Percentiles rank a stretch among this genome's conserved stretches.
These are phyloP conservation scores for Neodiprion fabricii DNA, from an alignment of 1,140 invertebrate species.

Conservation along the genomic window DNA sequence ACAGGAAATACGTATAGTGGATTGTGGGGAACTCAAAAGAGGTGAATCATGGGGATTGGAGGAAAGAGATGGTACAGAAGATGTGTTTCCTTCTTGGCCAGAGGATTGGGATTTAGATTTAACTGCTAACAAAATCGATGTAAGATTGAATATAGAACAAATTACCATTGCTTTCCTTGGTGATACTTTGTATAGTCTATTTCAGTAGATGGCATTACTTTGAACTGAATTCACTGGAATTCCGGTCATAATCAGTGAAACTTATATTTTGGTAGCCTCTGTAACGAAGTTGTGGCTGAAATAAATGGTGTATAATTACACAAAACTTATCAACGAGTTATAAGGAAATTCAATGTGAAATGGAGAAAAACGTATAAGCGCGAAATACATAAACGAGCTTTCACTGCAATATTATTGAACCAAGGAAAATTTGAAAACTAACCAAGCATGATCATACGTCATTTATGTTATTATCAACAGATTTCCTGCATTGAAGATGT, in stretches of 20 bases:
- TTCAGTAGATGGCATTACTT: too few relatives aligned
- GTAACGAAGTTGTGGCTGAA: too few relatives aligned
- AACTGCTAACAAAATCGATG: constrained; percentile 44
- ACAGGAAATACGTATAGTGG: constrained; percentile 69
- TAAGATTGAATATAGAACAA: constrained; percentile 34
- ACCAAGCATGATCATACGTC: neutral
- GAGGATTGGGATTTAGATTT: constrained; percentile 69
- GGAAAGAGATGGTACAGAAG: constrained; percentile 73
- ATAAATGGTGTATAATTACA: too few relatives aligned
- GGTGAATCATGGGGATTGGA: constrained; percentile 70
- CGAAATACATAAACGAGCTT: too few relatives aligned
- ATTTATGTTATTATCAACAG: neutral
- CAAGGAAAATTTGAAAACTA: too few relatives aligned
- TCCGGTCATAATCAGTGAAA: too few relatives aligned
- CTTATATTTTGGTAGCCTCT: too few relatives aligned
- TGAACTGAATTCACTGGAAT: too few relatives aligned
- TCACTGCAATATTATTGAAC: too few relatives aligned
- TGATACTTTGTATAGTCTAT: neutral
- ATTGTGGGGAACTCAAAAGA: constrained; percentile 75
- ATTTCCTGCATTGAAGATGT: constrained; percentile 44
- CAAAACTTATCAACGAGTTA: too few relatives aligned
- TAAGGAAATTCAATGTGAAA: too few relatives aligned
- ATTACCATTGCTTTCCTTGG: neutral
- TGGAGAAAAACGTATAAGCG: too few relatives aligned
- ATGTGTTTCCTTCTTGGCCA: constrained; percentile 76